Evolutionary conservation across 2,113 vertebrate genomes (phyloP).

Genomic region (Seriola dumerili): DNA sequence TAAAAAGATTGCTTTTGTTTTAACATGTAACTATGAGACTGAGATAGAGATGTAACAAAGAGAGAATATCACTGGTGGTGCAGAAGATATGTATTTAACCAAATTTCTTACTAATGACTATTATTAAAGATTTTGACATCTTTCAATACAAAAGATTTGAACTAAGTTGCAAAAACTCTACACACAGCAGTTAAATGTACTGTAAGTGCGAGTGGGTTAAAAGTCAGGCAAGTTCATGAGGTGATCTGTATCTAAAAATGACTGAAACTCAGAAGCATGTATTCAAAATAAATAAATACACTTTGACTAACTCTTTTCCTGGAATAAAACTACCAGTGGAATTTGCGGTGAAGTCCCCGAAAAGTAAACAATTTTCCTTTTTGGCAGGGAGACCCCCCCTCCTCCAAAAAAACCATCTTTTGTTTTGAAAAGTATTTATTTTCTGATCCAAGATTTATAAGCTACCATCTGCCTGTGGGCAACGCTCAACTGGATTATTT

Average conservation of each 20-base stretch:
- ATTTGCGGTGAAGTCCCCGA: slow-evolving; percentile 16
- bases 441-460: slow-evolving; percentile 79
- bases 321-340: slow-evolving; percentile 18
- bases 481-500: slow-evolving; percentile 78
- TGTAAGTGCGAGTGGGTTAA: neutral
- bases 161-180: neutral
- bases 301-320: neutral
- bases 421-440: slow-evolving; percentile 75
- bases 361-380: slow-evolving; percentile 38
- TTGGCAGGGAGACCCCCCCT: slow-evolving; percentile 7
- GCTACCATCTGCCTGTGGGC: slow-evolving; percentile 70
- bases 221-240: neutral
- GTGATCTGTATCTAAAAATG: neutral
- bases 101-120: neutral
- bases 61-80: neutral
- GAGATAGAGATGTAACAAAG: neutral
- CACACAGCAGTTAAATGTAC: neutral
- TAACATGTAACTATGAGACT: neutral
- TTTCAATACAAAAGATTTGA: neutral
- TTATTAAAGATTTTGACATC: neutral
- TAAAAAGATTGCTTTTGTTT: neutral
- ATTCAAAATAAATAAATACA: neutral
- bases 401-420: slow-evolving; percentile 26
- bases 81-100: neutral
- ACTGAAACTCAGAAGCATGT: slow-evolving; percentile 11